Percentiles rank a stretch among this genome's conserved stretches.
phyloP scores from a whole-genome alignment of 2,113 vertebrate species.

The Corythornis vintsioides region DNA sequence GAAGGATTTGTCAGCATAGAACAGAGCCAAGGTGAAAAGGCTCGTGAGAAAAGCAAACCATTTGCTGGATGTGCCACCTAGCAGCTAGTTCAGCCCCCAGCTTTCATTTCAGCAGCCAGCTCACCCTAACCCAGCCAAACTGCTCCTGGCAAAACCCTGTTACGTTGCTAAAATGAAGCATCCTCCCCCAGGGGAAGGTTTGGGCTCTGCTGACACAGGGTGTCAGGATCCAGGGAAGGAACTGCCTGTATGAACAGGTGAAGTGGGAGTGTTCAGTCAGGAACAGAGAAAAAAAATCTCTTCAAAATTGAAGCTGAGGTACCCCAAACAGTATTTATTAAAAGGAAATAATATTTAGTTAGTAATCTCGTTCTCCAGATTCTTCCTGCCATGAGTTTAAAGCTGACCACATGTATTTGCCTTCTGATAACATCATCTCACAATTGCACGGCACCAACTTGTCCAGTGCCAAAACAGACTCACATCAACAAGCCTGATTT shows the following conservation, averaged over 20 bases:
- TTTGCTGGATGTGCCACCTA: background rate
- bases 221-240: background rate
- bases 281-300: background rate
- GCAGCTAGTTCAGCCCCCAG: background rate
- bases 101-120: background rate
- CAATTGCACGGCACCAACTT: background rate
- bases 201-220: rapidly evolving
- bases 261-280: background rate
- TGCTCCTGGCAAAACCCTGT: rapidly evolving
- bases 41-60: background rate
- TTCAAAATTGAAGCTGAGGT: background rate
- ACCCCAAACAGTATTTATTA: background rate
- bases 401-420: background rate
- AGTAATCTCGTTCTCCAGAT: background rate
- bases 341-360: background rate
- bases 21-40: background rate
- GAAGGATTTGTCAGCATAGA: background rate
- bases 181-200: background rate
- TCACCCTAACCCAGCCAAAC: background rate
- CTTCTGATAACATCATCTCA: background rate
- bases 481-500: background rate
- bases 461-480: background rate
- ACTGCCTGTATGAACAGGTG: background rate
- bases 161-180: background rate
- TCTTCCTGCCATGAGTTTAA: background rate